These are phyloP conservation scores for Paradisaea rubra DNA, from an alignment of 2,113 vertebrate species.

Conservation along the genomic window DNA sequence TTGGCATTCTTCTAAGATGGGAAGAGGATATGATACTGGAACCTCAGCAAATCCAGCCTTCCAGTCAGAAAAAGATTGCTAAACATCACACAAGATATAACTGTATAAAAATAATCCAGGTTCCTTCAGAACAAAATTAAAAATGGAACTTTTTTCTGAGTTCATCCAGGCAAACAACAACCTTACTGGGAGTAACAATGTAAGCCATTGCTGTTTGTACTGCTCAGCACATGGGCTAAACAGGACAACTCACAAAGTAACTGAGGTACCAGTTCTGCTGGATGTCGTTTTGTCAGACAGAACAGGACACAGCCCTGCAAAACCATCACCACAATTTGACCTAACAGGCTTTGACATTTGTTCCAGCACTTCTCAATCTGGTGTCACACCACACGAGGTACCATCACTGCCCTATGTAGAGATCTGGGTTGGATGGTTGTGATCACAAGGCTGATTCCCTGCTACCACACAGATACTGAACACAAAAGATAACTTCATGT, in stretches of 20 bases:
- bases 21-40: background rate
- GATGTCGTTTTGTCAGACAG: background rate
- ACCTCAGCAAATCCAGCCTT: background rate
- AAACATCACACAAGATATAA: background rate
- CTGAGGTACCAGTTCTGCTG: background rate
- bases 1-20: background rate
- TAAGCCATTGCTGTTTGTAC: background rate
- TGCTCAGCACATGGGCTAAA: background rate
- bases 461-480: background rate
- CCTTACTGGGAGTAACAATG: rapidly evolving
- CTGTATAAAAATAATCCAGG: background rate
- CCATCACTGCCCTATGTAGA: background rate
- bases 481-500: background rate
- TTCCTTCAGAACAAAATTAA: background rate
- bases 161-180: background rate
- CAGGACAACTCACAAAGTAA: background rate
- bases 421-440: too few species aligned
- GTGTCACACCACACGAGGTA: rapidly evolving
- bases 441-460: background rate
- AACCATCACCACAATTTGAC: background rate
- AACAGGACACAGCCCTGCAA: background rate
- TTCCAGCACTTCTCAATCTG: background rate
- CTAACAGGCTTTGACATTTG: background rate
- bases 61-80: background rate
- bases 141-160: background rate